These are phyloP conservation scores for Tichodroma muraria DNA, from an alignment of 2,113 vertebrate genomes.

Conservation along the genomic window DNA sequence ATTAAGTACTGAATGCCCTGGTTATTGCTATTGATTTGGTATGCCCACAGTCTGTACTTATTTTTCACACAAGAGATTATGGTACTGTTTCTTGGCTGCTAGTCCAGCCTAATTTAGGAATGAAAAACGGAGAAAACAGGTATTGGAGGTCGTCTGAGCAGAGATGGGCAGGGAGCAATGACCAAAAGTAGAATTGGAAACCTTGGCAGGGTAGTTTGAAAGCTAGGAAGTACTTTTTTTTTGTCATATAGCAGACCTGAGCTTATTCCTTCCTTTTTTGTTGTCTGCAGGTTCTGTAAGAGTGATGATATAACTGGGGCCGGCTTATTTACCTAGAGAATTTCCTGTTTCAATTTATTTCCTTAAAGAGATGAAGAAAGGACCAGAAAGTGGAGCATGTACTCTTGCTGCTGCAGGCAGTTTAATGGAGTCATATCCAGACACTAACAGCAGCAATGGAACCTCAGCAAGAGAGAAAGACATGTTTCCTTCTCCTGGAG, in stretches of 20 bases:
- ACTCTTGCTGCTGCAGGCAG: background rate
- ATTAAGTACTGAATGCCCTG: background rate
- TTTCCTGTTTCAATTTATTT: background rate
- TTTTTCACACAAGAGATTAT: background rate
- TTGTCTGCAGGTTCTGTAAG: background rate
- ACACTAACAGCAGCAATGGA: background rate
- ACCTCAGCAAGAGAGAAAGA: background rate
- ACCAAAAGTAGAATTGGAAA: background rate
- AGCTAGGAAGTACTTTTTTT: background rate
- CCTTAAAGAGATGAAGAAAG: conserved; percentile 36
- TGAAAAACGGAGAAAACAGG: background rate
- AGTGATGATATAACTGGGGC: background rate
- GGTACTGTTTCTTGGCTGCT: background rate
- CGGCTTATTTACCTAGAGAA: background rate
- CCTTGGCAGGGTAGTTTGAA: background rate
- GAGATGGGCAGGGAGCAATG: background rate
- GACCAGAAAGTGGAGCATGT: background rate
- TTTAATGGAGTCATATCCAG: background rate
- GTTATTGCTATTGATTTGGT: background rate
- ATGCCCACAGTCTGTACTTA: background rate
- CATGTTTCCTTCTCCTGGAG: background rate
- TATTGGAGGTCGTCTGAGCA: background rate
- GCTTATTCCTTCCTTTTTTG: background rate
- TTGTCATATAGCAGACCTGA: background rate
- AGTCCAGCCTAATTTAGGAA: background rate